phyloP scores from a whole-genome alignment of 2,888 invertebrate genomes.

The Lycocerus yunnanus region DNA sequence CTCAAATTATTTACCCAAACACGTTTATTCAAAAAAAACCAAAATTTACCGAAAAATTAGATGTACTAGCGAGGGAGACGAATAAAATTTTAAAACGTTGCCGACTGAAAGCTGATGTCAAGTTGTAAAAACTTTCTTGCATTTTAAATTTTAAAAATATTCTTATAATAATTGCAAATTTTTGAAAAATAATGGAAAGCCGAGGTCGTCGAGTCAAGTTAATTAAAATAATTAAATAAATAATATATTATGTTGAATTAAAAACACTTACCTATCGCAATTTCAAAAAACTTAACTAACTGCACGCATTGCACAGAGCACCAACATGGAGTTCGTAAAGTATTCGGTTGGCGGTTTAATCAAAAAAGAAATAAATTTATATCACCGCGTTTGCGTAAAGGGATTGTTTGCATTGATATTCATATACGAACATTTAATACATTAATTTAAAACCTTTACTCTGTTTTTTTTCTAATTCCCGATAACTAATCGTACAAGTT shows the following conservation, averaged over 20 bases:
- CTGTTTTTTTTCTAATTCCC: background rate
- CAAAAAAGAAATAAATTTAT: constrained; percentile 9
- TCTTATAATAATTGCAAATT: no score
- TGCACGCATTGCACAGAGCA: background rate
- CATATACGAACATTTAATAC: background rate
- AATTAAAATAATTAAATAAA: background rate
- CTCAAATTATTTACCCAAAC: no score
- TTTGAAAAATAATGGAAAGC: no score
- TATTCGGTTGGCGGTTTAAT: background rate
- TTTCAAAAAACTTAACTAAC: background rate
- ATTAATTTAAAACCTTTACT: constrained; percentile 1
- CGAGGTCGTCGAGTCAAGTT: no score
- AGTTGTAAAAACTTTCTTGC: no score
- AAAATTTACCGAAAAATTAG: no score
- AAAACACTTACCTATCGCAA: background rate
- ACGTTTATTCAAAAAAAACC: no score
- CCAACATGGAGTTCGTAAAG: background rate
- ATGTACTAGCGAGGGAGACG: no score
- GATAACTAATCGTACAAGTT: background rate
- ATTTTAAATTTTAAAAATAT: background rate
- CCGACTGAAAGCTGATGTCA: no score
- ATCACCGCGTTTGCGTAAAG: constrained; percentile 22
- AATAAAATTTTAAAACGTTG: no score
- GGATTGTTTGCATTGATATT: constrained; percentile 25
- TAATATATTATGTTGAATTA: no score